Evolutionary conservation across 1,140 invertebrate genomes (phyloP).

Genomic region (Drosophila ercepeae): DNA sequence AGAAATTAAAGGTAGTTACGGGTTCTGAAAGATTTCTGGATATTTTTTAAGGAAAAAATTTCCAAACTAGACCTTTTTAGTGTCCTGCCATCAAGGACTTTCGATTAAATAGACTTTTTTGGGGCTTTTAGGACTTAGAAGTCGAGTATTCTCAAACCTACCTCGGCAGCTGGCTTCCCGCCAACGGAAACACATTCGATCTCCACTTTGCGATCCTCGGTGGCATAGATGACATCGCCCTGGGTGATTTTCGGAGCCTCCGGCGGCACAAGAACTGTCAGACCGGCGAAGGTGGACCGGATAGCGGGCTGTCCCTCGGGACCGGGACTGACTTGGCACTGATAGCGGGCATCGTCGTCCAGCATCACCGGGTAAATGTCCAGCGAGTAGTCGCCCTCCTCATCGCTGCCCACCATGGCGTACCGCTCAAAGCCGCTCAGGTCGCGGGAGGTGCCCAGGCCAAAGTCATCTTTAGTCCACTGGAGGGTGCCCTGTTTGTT

Average conservation of each 20-base stretch:
- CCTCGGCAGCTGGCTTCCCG: constrained; percentile 92
- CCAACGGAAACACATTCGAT: constrained; percentile 90
- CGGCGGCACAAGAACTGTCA: constrained; percentile 90
- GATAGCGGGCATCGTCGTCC: constrained; percentile 91
- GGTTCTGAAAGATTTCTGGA: no score
- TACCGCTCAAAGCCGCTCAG: constrained; percentile 92
- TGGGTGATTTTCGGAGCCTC: constrained; percentile 90
- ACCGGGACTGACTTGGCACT: constrained; percentile 90
- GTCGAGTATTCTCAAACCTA: constrained; percentile 81
- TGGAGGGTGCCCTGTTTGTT: constrained; percentile 91
- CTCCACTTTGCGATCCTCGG: constrained; percentile 90
- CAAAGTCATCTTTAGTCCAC: constrained; percentile 94
- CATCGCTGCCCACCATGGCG: constrained; percentile 91
- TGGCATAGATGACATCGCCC: constrained; percentile 88
- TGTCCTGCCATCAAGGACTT: no score
- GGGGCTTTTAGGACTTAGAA: no score
- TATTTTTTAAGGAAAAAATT: no score
- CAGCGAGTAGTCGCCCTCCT: constrained; percentile 91
- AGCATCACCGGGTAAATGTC: constrained; percentile 90
- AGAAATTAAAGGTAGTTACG: no score
- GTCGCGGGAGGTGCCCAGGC: constrained; percentile 90
- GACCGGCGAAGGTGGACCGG: constrained; percentile 87
- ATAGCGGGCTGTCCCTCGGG: constrained; percentile 87
- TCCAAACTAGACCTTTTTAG: no score
- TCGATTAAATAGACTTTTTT: no score